A percentile compares a stretch with the other conserved stretches of the same genome.
Conservation (phyloP, 2,888 invertebrate species). For the Trimorus sp. region DNA sequence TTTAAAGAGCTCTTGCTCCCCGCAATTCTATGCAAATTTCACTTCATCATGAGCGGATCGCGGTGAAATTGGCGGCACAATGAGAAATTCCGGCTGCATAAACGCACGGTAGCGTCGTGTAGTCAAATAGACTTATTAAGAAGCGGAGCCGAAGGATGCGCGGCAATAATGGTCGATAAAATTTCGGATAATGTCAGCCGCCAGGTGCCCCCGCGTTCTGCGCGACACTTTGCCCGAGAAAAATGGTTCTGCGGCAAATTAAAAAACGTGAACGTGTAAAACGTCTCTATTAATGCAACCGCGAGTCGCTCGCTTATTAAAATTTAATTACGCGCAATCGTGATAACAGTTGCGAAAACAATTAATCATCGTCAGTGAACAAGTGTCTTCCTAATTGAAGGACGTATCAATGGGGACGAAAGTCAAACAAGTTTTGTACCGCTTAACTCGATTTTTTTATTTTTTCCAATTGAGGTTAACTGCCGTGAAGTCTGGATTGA, state of each 20-base stretch:
- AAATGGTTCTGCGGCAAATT: constrained; percentile 23
- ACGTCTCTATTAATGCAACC: constrained; percentile 30
- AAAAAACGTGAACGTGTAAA: constrained; percentile 33
- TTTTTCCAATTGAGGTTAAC: too few species aligned
- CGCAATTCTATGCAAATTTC: too few species aligned
- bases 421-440: too few species aligned
- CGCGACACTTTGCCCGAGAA: constrained; percentile 7
- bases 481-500: too few species aligned
- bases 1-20: too few species aligned
- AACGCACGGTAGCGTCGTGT: constrained; percentile 69
- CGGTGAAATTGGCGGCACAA: too few species aligned
- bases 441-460: too few species aligned
- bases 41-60: too few species aligned
- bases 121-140: constrained; percentile 73
- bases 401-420: not conserved
- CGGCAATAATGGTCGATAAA: constrained; percentile 56
- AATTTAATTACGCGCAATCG: constrained; percentile 39
- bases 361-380: constrained; percentile 36
- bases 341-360: constrained; percentile 38
- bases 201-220: constrained; percentile 23
- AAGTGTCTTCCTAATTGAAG: constrained; percentile 36
- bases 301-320: constrained; percentile 16
- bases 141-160: constrained; percentile 42
- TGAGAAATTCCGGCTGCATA: too few species aligned
- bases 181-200: constrained; percentile 51